phyloP scores from a whole-genome alignment of 2,113 vertebrate species.

The Lampris incognitus region DNA sequence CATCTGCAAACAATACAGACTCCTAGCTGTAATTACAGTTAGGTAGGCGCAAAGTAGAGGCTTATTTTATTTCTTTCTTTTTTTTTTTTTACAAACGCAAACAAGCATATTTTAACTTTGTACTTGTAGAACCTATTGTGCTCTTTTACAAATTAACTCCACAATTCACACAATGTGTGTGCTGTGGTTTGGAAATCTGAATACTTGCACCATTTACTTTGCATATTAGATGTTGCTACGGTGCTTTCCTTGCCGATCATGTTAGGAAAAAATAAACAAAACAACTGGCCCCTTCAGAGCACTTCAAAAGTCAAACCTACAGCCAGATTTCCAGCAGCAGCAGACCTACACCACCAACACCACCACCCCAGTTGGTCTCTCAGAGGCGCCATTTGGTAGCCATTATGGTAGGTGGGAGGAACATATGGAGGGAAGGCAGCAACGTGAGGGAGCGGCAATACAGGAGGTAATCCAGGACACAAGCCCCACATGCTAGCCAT shows the following conservation, averaged over 20 bases:
- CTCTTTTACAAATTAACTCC: neutral
- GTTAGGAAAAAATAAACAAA: neutral
- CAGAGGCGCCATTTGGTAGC: slow-evolving; percentile 50
- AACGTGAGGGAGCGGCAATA: neutral
- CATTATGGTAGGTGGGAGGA: slow-evolving; percentile 42
- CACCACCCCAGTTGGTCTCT: neutral
- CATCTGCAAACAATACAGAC: neutral
- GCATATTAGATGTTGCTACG: neutral
- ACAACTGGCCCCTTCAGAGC: neutral
- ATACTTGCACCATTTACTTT: neutral
- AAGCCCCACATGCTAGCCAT: slow-evolving; percentile 47
- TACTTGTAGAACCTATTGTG: neutral
- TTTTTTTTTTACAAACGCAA: too few species aligned
- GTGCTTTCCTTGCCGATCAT: neutral
- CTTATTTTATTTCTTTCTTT: neutral
- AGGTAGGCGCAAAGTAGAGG: neutral
- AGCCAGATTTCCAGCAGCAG: slow-evolving; percentile 23
- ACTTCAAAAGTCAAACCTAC: slow-evolving; percentile 13
- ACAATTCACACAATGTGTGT: neutral
- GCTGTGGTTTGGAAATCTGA: neutral
- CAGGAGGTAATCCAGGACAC: slow-evolving; percentile 32
- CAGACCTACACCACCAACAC: neutral
- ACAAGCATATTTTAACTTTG: too few species aligned
- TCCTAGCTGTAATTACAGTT: neutral
- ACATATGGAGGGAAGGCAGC: slow-evolving; percentile 2